Evolutionary conservation across 2,797 vertebrate genomes (phyloP), one percentile per base, ranked within the genome.

Genomic region (Hypotaenidia okinawae): DNA sequence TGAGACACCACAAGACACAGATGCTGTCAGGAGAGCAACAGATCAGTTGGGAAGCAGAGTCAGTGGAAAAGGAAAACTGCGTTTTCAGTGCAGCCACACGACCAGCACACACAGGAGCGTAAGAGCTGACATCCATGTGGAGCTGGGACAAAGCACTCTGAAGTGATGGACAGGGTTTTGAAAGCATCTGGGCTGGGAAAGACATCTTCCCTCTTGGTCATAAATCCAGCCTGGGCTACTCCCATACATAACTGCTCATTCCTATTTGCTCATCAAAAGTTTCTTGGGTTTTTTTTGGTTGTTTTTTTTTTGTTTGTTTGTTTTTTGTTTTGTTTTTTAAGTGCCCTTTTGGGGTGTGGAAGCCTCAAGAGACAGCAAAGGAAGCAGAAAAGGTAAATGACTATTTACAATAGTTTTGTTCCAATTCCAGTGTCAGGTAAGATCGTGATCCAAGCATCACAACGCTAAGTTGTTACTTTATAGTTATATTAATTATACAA

Each of bases 81-180:
- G 21, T 55, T 87, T 87, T 73, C 1, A 55, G 16, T 12, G 33
- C 52, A 91, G 57, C 18, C 43, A 39, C 33, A 45, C 18, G 43
- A 19, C 43, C 32, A 66, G 28, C 5, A 45, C 23, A 10, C 1
- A 3, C 15, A 0, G 0, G 3, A 3, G 4, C 1, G 6, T 25
- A 25, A 18, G 30, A 41, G 27, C 25, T 45, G 57, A 68, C 23
- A 35, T 17, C 28, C 21, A 2, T 1, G 10, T 22, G 33, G 59
- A 43, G 8, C 24, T 83, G 61, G 22, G 61, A 54, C 14, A 68
- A 68, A 73, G 18, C 23, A 27, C 17, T 62, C 11, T 6, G 55
- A 54, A 51, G 8, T 12, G 17, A 9, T 0, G 3, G 4, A 35
- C 33, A 35, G 11, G 8, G 7, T 0, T 69, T 43, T 54, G 39